Percentiles rank a stretch among this genome's conserved stretches.
These are phyloP conservation scores for Papilio helenus DNA, from an alignment of 1,140 invertebrate genomes.

Conservation along the genomic window DNA sequence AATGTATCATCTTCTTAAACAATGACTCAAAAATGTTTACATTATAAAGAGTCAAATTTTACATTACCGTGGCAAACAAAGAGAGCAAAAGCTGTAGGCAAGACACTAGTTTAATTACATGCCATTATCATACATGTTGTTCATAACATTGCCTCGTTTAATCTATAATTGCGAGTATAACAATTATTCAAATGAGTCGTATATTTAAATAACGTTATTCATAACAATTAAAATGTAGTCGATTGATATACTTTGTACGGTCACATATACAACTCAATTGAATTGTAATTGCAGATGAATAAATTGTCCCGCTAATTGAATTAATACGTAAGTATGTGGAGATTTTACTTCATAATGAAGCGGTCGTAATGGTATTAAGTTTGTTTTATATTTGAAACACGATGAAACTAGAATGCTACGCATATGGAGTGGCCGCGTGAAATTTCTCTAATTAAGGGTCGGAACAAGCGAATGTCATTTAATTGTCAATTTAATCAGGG, in stretches of 20 bases:
- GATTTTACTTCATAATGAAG: conserved; percentile 38
- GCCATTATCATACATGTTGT: background rate
- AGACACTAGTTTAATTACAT: background rate
- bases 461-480: conserved; percentile 55
- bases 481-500: conserved; percentile 56
- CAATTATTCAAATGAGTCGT: conserved; percentile 18
- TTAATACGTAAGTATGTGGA: conserved; percentile 23
- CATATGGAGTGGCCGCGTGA: background rate
- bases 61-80: background rate
- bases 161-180: background rate
- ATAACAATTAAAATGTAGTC: conserved; percentile 19
- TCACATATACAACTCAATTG: conserved; percentile 16
- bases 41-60: too few relatives aligned
- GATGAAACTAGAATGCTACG: conserved; percentile 29
- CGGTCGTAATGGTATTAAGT: background rate
- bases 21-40: too few relatives aligned
- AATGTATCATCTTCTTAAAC: too few relatives aligned
- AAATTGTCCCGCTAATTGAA: conserved; percentile 29
- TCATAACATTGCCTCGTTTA: background rate
- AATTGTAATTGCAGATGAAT: conserved; percentile 14
- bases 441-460: conserved; percentile 38
- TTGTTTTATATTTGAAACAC: conserved; percentile 24
- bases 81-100: background rate
- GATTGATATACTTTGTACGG: background rate
- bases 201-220: conserved; percentile 23